Evolutionary conservation across 2,888 invertebrate genomes (phyloP).

Genomic region (Adela reaumurella): DNA sequence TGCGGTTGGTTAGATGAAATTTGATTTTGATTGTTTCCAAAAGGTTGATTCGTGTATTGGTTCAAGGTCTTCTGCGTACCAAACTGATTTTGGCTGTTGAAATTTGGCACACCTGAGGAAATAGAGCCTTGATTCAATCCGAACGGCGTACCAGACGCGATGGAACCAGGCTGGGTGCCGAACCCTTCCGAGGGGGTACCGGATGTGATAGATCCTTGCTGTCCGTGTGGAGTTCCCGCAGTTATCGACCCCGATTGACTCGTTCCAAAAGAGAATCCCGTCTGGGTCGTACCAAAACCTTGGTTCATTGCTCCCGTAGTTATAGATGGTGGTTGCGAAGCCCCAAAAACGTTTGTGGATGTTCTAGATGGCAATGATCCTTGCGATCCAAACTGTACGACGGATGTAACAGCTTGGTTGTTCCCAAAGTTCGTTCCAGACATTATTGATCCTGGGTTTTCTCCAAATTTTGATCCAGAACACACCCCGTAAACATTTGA

Average conservation of each 20-base stretch:
- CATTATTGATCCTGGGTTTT: not conserved
- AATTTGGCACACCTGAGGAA: slow-evolving; percentile 9
- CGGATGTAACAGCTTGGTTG: no score
- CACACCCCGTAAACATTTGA: slow-evolving; percentile 10
- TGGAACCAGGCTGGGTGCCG: not conserved
- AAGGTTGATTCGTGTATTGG: not conserved
- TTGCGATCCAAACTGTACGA: no score
- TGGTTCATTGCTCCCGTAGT: not conserved
- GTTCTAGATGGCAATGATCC: no score
- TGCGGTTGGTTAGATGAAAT: no score
- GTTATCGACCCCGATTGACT: slow-evolving; percentile 1
- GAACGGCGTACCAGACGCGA: slow-evolving; percentile 10
- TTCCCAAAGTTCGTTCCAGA: no score
- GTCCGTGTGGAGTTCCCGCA: slow-evolving; percentile 1
- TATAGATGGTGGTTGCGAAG: not conserved
- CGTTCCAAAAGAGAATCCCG: slow-evolving; percentile 5
- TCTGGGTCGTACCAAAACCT: not conserved
- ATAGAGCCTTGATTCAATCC: slow-evolving; percentile 9
- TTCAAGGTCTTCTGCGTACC: no score
- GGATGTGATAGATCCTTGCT: slow-evolving; percentile 1
- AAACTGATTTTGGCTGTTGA: not conserved
- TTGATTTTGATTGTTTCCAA: no score
- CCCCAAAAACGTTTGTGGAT: not conserved
- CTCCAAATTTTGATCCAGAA: not conserved
- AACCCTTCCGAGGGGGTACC: not conserved